These are phyloP conservation scores for Serinus canaria DNA, from an alignment of 2,113 vertebrate species.

Conservation along the genomic window DNA sequence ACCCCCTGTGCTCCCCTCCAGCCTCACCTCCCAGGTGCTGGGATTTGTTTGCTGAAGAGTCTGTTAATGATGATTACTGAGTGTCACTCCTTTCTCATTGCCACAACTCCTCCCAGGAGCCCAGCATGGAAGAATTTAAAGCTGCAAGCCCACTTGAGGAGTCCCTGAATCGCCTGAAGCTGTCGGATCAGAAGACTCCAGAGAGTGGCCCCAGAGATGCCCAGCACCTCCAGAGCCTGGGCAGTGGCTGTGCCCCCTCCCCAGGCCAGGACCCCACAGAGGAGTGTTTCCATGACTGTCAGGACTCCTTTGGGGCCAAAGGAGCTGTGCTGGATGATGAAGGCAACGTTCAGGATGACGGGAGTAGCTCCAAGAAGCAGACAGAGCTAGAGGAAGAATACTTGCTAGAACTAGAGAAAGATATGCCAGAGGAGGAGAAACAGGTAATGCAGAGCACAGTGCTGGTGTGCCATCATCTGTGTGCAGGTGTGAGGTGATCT, in stretches of 20 bases:
- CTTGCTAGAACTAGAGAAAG: slow-evolving; percentile 77
- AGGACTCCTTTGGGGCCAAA: slow-evolving; percentile 63
- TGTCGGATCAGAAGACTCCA: slow-evolving; percentile 49
- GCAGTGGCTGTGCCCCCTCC: background rate
- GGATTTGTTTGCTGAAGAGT: background rate
- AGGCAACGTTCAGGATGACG: slow-evolving; percentile 1
- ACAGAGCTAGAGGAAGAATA: slow-evolving; percentile 77
- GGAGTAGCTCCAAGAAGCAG: slow-evolving; percentile 44
- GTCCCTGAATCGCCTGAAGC: slow-evolving; percentile 56
- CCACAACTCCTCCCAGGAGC: background rate
- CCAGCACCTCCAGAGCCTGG: background rate
- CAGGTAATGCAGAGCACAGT: slow-evolving; percentile 64
- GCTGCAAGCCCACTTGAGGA: slow-evolving; percentile 46
- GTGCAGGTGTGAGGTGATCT: too few relatives aligned
- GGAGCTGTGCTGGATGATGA: slow-evolving; percentile 30
- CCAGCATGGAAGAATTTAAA: slow-evolving; percentile 65
- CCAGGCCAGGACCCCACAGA: slow-evolving; percentile 42
- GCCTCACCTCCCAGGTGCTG: background rate
- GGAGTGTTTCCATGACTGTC: slow-evolving; percentile 77
- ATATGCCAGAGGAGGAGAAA: slow-evolving; percentile 80
- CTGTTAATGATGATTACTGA: accelerated
- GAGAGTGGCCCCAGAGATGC: background rate
- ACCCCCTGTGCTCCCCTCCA: background rate
- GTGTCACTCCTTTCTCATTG: background rate
- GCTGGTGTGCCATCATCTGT: background rate